Evolutionary conservation across 2,888 invertebrate species (phyloP), one percentile per base, ranked within the genome.

Genomic region (Machimus atricapillus): DNA sequence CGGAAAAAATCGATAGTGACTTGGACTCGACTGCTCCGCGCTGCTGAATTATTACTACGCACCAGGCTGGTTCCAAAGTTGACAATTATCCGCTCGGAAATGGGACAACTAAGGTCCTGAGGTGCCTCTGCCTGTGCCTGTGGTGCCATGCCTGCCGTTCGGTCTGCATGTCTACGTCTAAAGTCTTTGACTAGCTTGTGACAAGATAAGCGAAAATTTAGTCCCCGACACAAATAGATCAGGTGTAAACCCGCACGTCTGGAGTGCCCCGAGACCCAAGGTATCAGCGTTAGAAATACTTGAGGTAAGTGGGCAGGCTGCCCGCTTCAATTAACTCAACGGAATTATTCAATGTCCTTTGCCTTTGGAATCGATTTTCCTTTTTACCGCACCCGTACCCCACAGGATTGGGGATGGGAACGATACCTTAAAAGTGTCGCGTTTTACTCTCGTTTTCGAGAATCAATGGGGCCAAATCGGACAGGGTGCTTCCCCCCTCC

Each of bases 31-130:
- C 23, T 78, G 43, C 12, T 66, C 27, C 27, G 66, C 66, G 78
- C 37, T 78, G 23, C 78, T 78, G 43, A 78, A 78, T 78, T 78
- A 78, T 78, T 78, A 78, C 78, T 78, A 78, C 78, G 78, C 78
- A 78, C 76, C 5, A n/a, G 78, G 78, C 27, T 37, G 78, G 14
- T 12, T 78, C 40, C n/a, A 43, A 78, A 43, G 78, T 37, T 46
- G 37, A 27, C 40, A 40, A 78, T 78, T 78, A 23, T 78, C 23
- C 19, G 66, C 19, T 37, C n/a, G 78, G 27, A 37, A 78, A 78
- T 78, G 40, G 40, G 23, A 27, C 66, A 66, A 66, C 66, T 66
- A 23, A 19, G 66, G 66, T 66, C 66, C 66, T 66, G 23, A 12
- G 66, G 31, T 31, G 31, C 31, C 31, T 66, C 0, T 3, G 9